These are phyloP conservation scores for Anastrepha ludens DNA, from an alignment of 1,140 invertebrate genomes.

Conservation along the genomic window DNA sequence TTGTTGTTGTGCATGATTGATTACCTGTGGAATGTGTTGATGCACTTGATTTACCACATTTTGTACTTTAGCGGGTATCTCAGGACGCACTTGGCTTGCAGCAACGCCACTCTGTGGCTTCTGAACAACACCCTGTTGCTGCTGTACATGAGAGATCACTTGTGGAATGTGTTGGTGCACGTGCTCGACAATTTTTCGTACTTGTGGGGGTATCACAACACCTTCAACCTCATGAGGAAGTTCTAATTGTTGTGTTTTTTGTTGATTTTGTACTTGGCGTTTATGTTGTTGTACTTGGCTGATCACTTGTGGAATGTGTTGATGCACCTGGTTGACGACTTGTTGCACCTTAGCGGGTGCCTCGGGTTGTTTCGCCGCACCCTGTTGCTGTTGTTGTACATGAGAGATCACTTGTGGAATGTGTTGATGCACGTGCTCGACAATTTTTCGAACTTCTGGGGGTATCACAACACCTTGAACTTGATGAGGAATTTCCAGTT, in stretches of 20 bases:
- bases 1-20: background rate
- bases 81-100: too few relatives aligned
- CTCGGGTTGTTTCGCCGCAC: background rate
- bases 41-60: conserved; percentile 26
- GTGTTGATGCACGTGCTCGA: conserved; percentile 5
- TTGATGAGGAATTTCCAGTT: background rate
- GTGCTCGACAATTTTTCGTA: background rate
- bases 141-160: background rate
- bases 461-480: background rate
- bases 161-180: conserved; percentile 39
- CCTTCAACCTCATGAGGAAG: background rate
- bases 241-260: background rate
- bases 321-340: conserved; percentile 53
- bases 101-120: conserved; percentile 10
- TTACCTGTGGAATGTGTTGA: conserved; percentile 20
- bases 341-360: background rate
- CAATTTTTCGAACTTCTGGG: background rate
- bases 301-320: conserved; percentile 55
- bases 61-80: conserved; percentile 13
- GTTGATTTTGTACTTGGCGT: background rate
- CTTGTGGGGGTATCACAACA: background rate
- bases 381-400: background rate
- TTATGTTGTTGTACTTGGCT: conserved; percentile 29
- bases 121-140: background rate
- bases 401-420: background rate